Base-by-base conservation (phyloP, 2,113 vertebrate genomes). In the Zosterops japonicus region DNA sequence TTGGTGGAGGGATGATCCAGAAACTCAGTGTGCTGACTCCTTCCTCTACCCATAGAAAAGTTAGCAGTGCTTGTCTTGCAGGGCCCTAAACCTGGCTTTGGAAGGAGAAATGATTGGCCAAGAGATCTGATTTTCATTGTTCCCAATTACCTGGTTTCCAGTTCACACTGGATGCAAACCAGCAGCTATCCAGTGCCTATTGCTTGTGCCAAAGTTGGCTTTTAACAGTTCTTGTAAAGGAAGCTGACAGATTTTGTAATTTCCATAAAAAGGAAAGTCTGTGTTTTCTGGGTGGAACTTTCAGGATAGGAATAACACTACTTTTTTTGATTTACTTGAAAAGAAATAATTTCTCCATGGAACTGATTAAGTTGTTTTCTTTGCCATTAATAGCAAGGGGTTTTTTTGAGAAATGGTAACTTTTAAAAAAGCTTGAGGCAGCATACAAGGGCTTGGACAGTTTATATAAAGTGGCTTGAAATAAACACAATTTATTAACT, bases 251-350 rank as follows among this genome's bases (percentile, higher is more conserved):
- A 80, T 83, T 94, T 92, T 94, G 59, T 90, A 80, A 91, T 95
- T 91, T 94, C 90, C 90, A 67, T 91, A 92, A 95, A 95, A 95
- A 96, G 92, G 23, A 83, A 96, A 81, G 88, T 92, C 84, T 94
- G 36, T 94, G 5, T 95, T 97, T 96, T 95, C 82, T 93, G 85
- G 87, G 93, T 92, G 84, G 70, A 94, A 87, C 83, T 91, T 57
- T 87, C 23, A 35, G 68, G 29, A 31, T 42, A 70, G 72, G 60
- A 95, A 88, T 72, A 89, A 35, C 56, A 92, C 25, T 91, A 42
- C 18, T 75, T 90, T 85, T 83, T 89, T 71, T 12, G 13, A 88
- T 44, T 79, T 91, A 76, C 36, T 91, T 95, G 36, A 93, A 79
- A 95, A 90, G 57, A 91, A 94, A 67, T 67, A 0, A 77, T 82